phyloP scores from a whole-genome alignment of 2,797 vertebrate species.

The Micrastur ruficollis region DNA sequence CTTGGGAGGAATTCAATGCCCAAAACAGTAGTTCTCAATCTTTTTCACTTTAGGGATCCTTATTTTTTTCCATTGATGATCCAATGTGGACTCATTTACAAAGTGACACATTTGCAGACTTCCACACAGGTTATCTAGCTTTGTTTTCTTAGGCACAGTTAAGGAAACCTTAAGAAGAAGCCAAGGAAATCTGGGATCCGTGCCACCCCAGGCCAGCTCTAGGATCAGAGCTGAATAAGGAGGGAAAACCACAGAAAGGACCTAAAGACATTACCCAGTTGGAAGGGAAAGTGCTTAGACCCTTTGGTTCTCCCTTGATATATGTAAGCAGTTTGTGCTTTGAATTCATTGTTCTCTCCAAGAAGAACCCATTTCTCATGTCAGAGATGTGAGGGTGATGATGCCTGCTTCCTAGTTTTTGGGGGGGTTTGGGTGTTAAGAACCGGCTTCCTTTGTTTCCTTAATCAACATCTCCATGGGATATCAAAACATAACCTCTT shows the following conservation, averaged over 20 bases:
- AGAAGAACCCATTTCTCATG: neutral
- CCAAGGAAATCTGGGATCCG: neutral
- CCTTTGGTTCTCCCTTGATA: neutral
- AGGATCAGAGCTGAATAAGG: neutral
- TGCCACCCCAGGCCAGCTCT: neutral
- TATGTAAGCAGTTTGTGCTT: neutral
- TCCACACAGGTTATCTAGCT: neutral
- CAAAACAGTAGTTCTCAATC: neutral
- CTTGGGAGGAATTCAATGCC: neutral
- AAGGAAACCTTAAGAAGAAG: neutral
- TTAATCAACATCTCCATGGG: conserved; percentile 45
- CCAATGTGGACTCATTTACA: neutral
- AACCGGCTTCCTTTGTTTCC: conserved; percentile 37
- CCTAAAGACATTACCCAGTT: neutral
- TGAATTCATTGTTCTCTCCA: neutral
- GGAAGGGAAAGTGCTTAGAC: neutral
- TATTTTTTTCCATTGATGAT: neutral
- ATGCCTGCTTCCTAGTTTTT: neutral
- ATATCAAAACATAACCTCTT: conserved; percentile 60
- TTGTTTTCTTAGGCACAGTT: neutral
- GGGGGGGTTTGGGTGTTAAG: neutral
- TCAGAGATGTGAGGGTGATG: neutral
- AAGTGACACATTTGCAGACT: neutral
- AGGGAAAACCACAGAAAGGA: neutral
- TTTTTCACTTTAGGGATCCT: neutral